Conservation (phyloP, 2,888 invertebrate genomes). For the Leptura quadrifasciata region DNA sequence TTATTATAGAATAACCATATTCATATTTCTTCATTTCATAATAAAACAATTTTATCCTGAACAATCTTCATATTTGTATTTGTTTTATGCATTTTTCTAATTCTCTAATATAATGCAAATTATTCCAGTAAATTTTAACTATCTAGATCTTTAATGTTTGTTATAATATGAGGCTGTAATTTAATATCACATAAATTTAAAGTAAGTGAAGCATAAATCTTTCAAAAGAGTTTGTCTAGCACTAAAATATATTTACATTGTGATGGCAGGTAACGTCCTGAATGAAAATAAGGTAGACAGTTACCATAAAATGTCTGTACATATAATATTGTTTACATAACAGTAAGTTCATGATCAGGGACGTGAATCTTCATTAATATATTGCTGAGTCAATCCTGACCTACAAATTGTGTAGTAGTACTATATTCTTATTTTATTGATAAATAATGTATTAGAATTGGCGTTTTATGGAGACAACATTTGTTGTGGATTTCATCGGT, state of each 20-base stretch:
- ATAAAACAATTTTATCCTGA: too few species aligned
- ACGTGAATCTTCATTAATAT: conserved; percentile 43
- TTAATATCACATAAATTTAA: conserved; percentile 5
- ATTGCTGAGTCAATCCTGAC: conserved; percentile 25
- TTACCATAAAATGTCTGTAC: conserved; percentile 36
- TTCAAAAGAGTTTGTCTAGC: conserved; percentile 9
- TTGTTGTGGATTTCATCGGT: too few species aligned
- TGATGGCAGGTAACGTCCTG: conserved; percentile 33
- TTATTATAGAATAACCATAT: too few species aligned
- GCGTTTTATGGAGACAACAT: too few species aligned
- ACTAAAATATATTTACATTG: conserved; percentile 38
- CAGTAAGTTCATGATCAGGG: conserved; percentile 60
- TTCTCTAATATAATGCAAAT: too few species aligned
- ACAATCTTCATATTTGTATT: too few species aligned
- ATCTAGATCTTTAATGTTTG: not conserved
- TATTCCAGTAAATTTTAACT: too few species aligned
- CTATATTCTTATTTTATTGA: not conserved
- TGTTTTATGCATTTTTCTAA: too few species aligned
- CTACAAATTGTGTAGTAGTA: conserved; percentile 32
- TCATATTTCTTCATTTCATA: too few species aligned
- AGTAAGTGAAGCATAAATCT: conserved; percentile 23
- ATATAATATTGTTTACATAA: conserved; percentile 57
- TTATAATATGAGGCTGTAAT: not conserved
- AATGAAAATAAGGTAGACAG: conserved; percentile 50
- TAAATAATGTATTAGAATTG: not conserved